These are phyloP conservation scores for Ptilorrhoa leucosticta DNA, from an alignment of 2,113 vertebrate genomes.

Conservation along the genomic window DNA sequence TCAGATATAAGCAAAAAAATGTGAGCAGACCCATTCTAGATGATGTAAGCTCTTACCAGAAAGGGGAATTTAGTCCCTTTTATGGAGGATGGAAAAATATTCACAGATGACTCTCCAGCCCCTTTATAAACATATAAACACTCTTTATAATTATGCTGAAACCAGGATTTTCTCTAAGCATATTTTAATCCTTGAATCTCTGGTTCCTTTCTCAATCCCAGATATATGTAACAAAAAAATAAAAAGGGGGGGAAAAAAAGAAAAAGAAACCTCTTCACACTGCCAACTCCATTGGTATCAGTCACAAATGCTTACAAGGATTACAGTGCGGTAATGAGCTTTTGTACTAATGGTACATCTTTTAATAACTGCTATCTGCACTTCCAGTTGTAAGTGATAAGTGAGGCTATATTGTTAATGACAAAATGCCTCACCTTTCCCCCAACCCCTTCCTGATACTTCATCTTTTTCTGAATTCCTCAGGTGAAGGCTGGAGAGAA, in stretches of 20 bases:
- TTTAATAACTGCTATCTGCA: constrained; percentile 52
- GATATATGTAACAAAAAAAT: not conserved
- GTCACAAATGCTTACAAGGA: constrained; percentile 55
- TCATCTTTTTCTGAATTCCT: not conserved
- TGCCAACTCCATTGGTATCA: constrained; percentile 4
- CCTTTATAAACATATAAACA: not conserved
- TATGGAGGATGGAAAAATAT: not conserved
- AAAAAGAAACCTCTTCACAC: not conserved
- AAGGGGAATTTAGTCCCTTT: not conserved
- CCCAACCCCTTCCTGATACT: not conserved
- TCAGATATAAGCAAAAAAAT: not conserved
- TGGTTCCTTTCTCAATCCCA: not conserved
- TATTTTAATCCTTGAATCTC: not conserved
- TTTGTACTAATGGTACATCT: constrained; percentile 45
- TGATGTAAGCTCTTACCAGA: not conserved
- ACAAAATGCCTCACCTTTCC: constrained; percentile 47
- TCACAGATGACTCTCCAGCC: not conserved
- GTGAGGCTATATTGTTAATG: constrained; percentile 18
- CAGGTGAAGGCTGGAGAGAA: not conserved
- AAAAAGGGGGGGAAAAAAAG: accelerated
- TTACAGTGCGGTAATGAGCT: not conserved
- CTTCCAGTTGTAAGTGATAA: constrained; percentile 55
- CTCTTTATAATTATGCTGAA: not conserved
- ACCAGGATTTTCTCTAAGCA: not conserved
- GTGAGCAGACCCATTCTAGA: not conserved